Evolutionary conservation across 2,797 vertebrate species (phyloP).

Genomic region (Phrynocephalus forsythii): DNA sequence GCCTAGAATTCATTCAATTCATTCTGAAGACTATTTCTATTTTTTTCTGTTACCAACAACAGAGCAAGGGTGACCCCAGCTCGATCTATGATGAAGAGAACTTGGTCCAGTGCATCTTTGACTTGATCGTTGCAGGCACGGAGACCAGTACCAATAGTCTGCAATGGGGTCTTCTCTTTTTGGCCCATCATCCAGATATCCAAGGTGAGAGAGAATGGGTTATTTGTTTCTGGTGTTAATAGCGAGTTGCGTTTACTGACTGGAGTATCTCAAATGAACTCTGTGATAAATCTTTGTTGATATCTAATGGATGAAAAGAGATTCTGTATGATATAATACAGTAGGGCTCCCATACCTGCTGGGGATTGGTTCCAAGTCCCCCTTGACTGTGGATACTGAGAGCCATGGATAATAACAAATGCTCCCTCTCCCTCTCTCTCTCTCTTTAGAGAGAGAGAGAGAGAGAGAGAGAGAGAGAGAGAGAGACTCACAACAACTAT

Average conservation of each 20-base stretch:
- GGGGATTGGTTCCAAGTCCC: too few species aligned
- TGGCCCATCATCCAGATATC: background rate
- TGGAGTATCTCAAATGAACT: background rate
- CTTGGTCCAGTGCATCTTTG: constrained; percentile 33
- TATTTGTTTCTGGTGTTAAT: background rate
- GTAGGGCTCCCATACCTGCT: too few species aligned
- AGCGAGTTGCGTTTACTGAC: background rate
- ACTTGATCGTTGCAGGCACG: constrained; percentile 54
- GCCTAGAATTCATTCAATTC: background rate
- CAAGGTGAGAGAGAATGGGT: constrained; percentile 8
- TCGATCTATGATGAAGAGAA: constrained; percentile 56
- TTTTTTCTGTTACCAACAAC: constrained; percentile 3
- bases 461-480: too few species aligned
- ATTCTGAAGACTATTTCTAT: background rate
- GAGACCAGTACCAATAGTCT: background rate
- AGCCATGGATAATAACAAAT: too few species aligned
- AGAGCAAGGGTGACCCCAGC: constrained; percentile 45
- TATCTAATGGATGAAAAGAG: background rate
- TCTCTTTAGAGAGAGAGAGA: too few species aligned
- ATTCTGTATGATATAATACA: background rate
- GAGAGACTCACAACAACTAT: too few species aligned
- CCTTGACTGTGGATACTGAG: too few species aligned
- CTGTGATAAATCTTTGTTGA: background rate
- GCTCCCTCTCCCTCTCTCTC: too few species aligned
- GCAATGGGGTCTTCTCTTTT: constrained; percentile 41